Evolutionary conservation across 2,888 invertebrate genomes (phyloP), one percentile per base, ranked within the genome.

Genomic region (Ophion ventricosus): DNA sequence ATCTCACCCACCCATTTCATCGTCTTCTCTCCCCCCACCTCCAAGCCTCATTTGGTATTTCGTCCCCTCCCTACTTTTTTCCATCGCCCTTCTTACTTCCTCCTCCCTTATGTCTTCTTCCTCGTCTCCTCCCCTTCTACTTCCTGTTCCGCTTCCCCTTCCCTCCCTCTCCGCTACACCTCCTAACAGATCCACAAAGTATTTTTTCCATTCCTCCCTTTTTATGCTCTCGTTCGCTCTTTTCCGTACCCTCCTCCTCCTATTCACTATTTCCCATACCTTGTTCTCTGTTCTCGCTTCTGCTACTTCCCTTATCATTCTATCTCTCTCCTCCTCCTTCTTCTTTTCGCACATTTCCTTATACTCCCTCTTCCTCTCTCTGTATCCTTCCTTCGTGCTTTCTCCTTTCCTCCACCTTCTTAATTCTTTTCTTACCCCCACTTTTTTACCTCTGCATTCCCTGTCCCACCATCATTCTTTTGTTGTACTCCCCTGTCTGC

Each of bases 11-110:
- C 73, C 66, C n/a, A 66, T 56, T 2, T 66, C 25, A 14, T 3
- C 49, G 20, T 3, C 29, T 3, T 29, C 29, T 29, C 7, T 29
- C 29, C 11, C 63, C 35, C 25, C 14, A 75, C 5, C 70, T 81
- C 70, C 63, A 81, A 0, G 69, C 80, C 10, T 70, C 67, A 17
- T 63, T 76, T 8, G 64, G 64, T 4, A 70, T 40, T 11, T 81
- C 75, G 17, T 23, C 63, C 11, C 74, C 29, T 29, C 64, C 1
- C 57, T 81, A 20, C 63, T 2, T 2, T n/a, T 76, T 7, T 40
- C 57, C 3, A 81, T 8, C 14, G 10, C 17, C 14, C 35, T 70
- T 5, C 8, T 29, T 0, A 64, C n/a, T n/a, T 76, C 75, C n/a
- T 70, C 40, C 20, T 2, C 61, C 26, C 61, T 69, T 40, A 69